Base-by-base conservation (phyloP, 2,797 vertebrate genomes). In the Crax fasciolata region DNA sequence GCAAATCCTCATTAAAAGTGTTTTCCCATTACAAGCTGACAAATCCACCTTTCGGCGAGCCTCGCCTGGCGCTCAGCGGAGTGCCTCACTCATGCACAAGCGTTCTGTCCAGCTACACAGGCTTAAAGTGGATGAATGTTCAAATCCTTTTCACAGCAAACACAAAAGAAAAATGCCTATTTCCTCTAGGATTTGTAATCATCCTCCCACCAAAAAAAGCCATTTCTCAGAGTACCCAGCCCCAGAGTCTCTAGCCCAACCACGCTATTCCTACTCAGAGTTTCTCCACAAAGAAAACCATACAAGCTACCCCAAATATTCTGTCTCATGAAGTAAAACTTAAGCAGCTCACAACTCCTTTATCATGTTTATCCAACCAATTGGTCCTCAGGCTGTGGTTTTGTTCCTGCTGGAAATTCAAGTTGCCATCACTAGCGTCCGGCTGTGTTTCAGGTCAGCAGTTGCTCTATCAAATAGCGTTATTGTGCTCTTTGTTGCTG, bases 1-100 rank as follows among this genome's bases (percentile, higher is more conserved):
- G 77, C 73, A 92, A 93, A 83, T 87, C 89, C 91, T 96, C 91
- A 92, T 94, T 93, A 91, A 68, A 87, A 83, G 70, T 77, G 39
- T 74, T 75, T 84, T 80, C 35, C 52, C 46, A 20, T 39, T 44
- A 87, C 84, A 71, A 83, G 75, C 58, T 92, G 84, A 70, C 83
- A 95, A 76, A 93, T 72, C 27, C 66, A 68, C 70, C 82, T 52
- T 48, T 81, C 73, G 62, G 81, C 18, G 2, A 78, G 48, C 63
- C 28, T 39, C 62, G 76, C 63, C 72, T 59, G 46, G 54, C 25
- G 51, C 63, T 76, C 88, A n/a, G 48, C 43, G n/a, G 17, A 77
- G 68, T 16, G 46, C 66, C 62, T 72, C 71, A 49, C 65, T 83
- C 24, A 6, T 28, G 48, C 71, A 72, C 68, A 68, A 85, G 61